phyloP scores from a whole-genome alignment of 2,113 vertebrate genomes.

The Caretta caretta region DNA sequence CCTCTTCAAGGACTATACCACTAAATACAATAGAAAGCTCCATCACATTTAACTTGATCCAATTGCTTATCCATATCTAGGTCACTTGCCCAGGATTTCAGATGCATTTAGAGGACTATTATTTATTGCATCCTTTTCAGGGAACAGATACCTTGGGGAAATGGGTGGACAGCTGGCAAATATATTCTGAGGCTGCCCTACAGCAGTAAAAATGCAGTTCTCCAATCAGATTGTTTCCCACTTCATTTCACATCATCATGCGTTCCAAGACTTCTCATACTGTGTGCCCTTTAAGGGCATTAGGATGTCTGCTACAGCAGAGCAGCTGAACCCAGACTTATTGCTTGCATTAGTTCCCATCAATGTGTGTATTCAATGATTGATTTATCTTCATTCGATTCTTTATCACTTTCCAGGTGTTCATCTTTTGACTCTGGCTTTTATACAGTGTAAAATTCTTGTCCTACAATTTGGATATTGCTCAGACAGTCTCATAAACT shows the following conservation, averaged over 20 bases:
- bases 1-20: neutral
- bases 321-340: neutral
- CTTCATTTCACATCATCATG: conserved; percentile 21
- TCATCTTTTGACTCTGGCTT: neutral
- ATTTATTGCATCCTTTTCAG: conserved; percentile 23
- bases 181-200: conserved; percentile 9
- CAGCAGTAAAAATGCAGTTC: neutral
- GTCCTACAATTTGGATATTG: too few relatives aligned
- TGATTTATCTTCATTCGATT: too few relatives aligned
- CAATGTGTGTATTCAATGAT: neutral
- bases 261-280: conserved; percentile 11
- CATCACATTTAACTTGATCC: neutral
- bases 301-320: neutral
- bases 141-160: conserved; percentile 28
- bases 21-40: conserved; percentile 12
- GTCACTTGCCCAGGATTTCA: conserved; percentile 12
- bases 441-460: too few relatives aligned
- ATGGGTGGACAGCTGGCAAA: conserved; percentile 35
- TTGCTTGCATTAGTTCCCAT: neutral
- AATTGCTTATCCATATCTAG: conserved; percentile 1
- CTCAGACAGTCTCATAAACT: too few relatives aligned
- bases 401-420: neutral
- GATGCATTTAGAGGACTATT: conserved; percentile 1
- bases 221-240: neutral
- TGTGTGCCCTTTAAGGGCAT: neutral